phyloP scores from a whole-genome alignment of 2,113 vertebrate genomes.

The Cebidichthys violaceus region DNA sequence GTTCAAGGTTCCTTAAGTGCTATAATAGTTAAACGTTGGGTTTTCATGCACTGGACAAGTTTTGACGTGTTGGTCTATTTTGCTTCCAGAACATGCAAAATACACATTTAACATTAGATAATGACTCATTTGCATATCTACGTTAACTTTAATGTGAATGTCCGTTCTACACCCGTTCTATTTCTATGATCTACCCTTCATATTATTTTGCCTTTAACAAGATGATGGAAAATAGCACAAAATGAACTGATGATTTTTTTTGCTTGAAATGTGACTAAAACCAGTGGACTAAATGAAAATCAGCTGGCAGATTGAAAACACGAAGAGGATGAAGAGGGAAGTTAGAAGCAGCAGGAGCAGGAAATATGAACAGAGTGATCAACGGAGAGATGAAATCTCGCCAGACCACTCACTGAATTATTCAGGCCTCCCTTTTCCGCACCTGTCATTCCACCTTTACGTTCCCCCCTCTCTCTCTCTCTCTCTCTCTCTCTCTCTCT shows the following conservation, averaged over 20 bases:
- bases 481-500: background rate
- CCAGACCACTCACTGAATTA: constrained; percentile 69
- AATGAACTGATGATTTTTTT: background rate
- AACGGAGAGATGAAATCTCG: constrained; percentile 55
- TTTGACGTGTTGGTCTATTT: too few species aligned
- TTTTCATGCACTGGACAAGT: too few species aligned
- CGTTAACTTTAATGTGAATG: background rate
- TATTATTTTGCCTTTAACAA: too few species aligned
- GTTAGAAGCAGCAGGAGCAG: constrained; percentile 10
- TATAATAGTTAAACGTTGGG: too few species aligned
- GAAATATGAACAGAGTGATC: constrained; percentile 32
- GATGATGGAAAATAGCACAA: background rate
- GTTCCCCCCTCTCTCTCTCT: constrained; percentile 8
- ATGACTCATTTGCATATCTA: too few species aligned
- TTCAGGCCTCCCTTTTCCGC: constrained; percentile 68
- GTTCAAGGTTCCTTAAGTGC: too few species aligned
- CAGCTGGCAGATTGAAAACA: background rate
- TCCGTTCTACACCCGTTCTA: background rate
- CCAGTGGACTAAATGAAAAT: background rate
- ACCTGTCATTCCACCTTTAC: constrained; percentile 67
- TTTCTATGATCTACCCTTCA: background rate
- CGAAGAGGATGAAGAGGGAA: background rate
- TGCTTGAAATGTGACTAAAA: background rate
- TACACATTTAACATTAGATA: too few species aligned
- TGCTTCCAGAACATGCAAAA: too few species aligned